Percentiles rank a stretch among this genome's conserved stretches.
These are phyloP conservation scores for Heterodera carotae DNA, from an alignment of 1,140 invertebrate genomes.

Conservation along the genomic window DNA sequence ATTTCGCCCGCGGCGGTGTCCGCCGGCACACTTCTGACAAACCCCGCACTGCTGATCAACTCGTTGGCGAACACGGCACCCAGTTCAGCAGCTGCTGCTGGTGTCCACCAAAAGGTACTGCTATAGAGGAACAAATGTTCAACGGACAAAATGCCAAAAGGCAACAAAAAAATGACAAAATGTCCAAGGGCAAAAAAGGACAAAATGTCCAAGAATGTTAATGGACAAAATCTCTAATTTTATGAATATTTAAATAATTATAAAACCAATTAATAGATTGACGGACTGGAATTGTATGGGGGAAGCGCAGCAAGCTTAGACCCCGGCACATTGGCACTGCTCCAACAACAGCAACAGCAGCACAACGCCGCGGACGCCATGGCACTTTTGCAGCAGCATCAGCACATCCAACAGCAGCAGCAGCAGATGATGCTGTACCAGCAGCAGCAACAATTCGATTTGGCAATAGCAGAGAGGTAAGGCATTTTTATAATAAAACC, in stretches of 20 bases:
- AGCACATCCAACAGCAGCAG: conserved; percentile 21
- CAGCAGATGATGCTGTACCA: conserved; percentile 1
- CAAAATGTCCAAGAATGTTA: too few relatives aligned
- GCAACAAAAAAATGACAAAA: too few relatives aligned
- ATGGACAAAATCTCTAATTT: too few relatives aligned
- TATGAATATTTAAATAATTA: too few relatives aligned
- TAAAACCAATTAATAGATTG: not conserved
- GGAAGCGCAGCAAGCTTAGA: not conserved
- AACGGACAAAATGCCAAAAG: too few relatives aligned
- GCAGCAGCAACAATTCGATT: conserved; percentile 7
- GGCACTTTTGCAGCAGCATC: conserved; percentile 13
- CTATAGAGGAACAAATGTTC: too few relatives aligned
- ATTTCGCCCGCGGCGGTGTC: not conserved
- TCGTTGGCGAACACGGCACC: not conserved
- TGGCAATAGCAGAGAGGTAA: not conserved
- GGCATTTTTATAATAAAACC: not conserved
- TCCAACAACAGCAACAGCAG: conserved; percentile 15
- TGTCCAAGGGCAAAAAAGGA: too few relatives aligned
- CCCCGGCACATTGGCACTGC: conserved; percentile 1
- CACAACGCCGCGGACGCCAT: not conserved
- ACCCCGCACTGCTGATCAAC: not conserved
- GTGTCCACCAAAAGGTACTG: conserved; percentile 12
- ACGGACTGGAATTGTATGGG: conserved; percentile 9
- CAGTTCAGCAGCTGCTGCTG: not conserved
- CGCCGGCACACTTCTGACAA: not conserved